Evolutionary conservation across 1,140 invertebrate genomes (phyloP).

Genomic region (Riptortus pedestris): DNA sequence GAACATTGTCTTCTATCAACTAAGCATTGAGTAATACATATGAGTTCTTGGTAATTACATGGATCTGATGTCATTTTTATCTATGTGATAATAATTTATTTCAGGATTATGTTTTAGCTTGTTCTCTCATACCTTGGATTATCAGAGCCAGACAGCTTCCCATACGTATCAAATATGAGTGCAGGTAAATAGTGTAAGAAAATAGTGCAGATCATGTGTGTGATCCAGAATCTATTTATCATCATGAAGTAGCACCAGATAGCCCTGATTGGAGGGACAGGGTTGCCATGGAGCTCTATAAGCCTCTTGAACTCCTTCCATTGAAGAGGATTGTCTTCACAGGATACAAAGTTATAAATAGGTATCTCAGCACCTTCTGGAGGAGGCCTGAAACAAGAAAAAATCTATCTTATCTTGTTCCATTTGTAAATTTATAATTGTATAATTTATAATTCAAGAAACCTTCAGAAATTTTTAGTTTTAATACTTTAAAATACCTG

Average conservation of each 20-base stretch:
- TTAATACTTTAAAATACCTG: no score
- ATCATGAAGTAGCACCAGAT: conserved; percentile 47
- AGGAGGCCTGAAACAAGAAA: neutral
- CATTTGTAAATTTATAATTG: no score
- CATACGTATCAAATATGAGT: conserved; percentile 35
- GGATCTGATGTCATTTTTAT: no score
- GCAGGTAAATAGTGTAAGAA: conserved; percentile 40
- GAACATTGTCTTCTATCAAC: no score
- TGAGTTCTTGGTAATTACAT: no score
- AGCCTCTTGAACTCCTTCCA: conserved; percentile 45
- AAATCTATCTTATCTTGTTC: no score
- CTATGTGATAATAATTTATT: no score
- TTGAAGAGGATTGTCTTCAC: conserved; percentile 45
- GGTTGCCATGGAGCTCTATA: conserved; percentile 38
- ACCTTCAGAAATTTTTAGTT: no score
- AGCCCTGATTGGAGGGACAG: conserved; percentile 38
- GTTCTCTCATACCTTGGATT: conserved; percentile 41
- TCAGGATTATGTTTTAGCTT: no score
- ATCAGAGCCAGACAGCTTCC: conserved; percentile 34
- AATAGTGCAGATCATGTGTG: conserved; percentile 41
- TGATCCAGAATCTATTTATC: conserved; percentile 38
- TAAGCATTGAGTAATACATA: no score
- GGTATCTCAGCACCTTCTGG: conserved; percentile 16
- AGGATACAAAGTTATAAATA: conserved; percentile 50
- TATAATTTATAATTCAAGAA: no score